Evolutionary conservation across 2,113 vertebrate genomes (phyloP).

Genomic region (Amblyopsis rosae): DNA sequence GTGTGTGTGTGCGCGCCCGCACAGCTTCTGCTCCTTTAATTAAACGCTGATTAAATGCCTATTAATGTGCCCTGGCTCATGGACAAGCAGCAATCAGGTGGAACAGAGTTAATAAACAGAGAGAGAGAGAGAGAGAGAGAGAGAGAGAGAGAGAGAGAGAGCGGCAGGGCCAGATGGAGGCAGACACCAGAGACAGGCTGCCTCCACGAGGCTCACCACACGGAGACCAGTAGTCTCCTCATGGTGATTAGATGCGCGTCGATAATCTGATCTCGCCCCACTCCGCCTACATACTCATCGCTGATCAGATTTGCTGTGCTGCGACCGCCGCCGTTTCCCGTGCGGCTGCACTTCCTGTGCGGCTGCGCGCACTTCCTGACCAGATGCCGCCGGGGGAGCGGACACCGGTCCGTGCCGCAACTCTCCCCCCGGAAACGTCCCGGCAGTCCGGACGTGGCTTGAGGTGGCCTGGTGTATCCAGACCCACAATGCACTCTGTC

Average conservation of each 20-base stretch:
- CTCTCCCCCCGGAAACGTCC: constrained; percentile 12
- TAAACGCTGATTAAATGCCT: constrained; percentile 79
- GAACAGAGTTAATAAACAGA: constrained; percentile 77
- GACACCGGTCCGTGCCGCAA: constrained; percentile 35
- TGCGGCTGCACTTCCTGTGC: constrained; percentile 62
- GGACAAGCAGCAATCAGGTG: constrained; percentile 73
- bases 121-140: constrained; percentile 54
- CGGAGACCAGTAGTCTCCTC: constrained; percentile 59
- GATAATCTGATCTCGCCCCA: constrained; percentile 72
- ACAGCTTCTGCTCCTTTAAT: constrained; percentile 44
- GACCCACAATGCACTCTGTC: too few relatives aligned
- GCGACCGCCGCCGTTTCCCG: constrained; percentile 18
- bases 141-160: constrained; percentile 53
- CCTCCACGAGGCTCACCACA: constrained; percentile 21
- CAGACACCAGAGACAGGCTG: constrained; percentile 50
- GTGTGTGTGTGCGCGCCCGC: neutral
- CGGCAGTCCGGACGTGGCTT: constrained; percentile 54
- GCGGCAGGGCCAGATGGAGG: constrained; percentile 68
- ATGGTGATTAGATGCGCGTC: constrained; percentile 70
- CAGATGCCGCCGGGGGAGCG: neutral
- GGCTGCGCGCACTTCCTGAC: neutral
- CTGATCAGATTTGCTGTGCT: constrained; percentile 62
- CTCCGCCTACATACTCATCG: constrained; percentile 70
- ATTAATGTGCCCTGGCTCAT: constrained; percentile 67
- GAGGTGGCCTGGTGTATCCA: constrained; percentile 15